Evolutionary conservation across 2,888 invertebrate species (phyloP).

Genomic region (Mythimna impura): DNA sequence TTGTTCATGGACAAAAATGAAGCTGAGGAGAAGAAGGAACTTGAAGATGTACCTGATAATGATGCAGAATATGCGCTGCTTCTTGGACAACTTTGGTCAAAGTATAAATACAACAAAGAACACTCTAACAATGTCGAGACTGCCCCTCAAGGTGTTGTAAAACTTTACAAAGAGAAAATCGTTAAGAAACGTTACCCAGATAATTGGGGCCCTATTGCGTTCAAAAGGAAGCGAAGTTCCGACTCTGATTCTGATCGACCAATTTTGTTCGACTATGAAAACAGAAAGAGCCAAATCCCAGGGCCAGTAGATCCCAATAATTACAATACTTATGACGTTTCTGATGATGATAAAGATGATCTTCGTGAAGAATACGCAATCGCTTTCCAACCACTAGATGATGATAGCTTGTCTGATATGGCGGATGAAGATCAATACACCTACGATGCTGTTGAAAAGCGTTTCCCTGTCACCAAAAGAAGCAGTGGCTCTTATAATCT

Average conservation of each 20-base stretch:
- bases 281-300: conserved; percentile 69
- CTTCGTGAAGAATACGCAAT: conserved; percentile 86
- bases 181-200: conserved; percentile 86
- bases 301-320: conserved; percentile 75
- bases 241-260: conserved; percentile 75
- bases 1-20: conserved; percentile 83
- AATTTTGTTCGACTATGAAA: conserved; percentile 76
- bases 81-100: conserved; percentile 90
- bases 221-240: conserved; percentile 87
- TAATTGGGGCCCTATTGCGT: conserved; percentile 89
- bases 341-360: conserved; percentile 85
- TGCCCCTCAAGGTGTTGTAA: conserved; percentile 84
- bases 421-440: conserved; percentile 84
- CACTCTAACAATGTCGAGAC: conserved; percentile 78
- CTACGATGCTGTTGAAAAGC: conserved; percentile 88
- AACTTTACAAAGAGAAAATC: conserved; percentile 85
- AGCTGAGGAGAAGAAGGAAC: conserved; percentile 76
- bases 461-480: conserved; percentile 92
- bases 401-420: conserved; percentile 81
- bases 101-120: conserved; percentile 87
- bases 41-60: conserved; percentile 79
- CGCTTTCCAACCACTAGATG: conserved; percentile 87
- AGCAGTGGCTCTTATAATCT: conserved; percentile 87
- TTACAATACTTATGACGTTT: conserved; percentile 80
- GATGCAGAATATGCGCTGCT: conserved; percentile 89